Base-by-base conservation (phyloP, 2,113 vertebrate species). In the Corynorhinus townsendii region DNA sequence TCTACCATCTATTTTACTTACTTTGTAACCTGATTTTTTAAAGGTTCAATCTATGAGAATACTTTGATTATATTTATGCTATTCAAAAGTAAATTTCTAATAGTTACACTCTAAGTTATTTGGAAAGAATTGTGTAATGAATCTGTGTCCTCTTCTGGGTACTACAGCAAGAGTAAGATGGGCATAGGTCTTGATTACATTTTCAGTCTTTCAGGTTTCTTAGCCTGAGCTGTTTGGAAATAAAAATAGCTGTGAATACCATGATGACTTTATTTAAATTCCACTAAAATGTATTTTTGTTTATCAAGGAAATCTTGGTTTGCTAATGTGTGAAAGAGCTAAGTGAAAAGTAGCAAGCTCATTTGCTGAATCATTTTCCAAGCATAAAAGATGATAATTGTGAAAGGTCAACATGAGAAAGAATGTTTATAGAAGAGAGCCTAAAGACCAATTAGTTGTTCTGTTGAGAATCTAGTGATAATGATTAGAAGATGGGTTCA, bases 231-330 rank as follows among this genome's bases (percentile, higher is more conserved):
- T 91, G 22, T 84, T 91, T 82, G 14, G 47, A 89, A 95, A 68
- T 64, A 19, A 83, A 33, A 81, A 45, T 56, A 82, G 3, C 62
- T 94, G 0, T 88, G 79, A 85, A 86, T 92, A 54, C 24, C 92
- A 8, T 90, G 71, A 33, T 72, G 45, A 52, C 82, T 93, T 89
- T 83, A 79, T 72, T 86, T 80, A 81, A 82, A 86, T 87, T 93
- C 35, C 90, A 75, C 17, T 89, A 86, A 86, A 81, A 86, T 59
- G 4, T 2, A 10, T 77, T 95, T 96, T 73, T 85, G 40, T 80
- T 82, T 86, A 77, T 93, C 68, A 90, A 86, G 75, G 91, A 95
- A 82, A 84, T 83, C n/a, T 68, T 93, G n/a, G 62, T 69, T 79
- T 96, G 35, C 71, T 83, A 54, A 35, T 79, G 26, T 68, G 5